Evolutionary conservation across 2,797 vertebrate species (phyloP).

Genomic region (Cryptoblepharus egeriae): DNA sequence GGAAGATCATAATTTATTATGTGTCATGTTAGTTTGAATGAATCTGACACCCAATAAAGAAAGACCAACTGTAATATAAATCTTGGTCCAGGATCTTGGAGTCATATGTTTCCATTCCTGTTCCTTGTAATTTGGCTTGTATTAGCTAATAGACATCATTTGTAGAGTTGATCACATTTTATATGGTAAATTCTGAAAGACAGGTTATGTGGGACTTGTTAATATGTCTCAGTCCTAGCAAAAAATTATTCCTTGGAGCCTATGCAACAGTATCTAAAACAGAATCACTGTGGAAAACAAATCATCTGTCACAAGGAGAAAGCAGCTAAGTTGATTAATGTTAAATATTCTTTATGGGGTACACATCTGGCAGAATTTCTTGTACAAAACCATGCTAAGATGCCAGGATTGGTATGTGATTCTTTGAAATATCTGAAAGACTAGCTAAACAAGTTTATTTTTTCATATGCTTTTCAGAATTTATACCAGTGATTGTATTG

Average conservation of each 20-base stretch:
- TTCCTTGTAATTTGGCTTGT: constrained; percentile 67
- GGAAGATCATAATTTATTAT: constrained; percentile 50
- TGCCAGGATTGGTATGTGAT: neutral
- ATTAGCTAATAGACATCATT: constrained; percentile 67
- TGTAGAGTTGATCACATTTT: constrained; percentile 63
- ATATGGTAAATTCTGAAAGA: constrained; percentile 61
- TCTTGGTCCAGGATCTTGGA: constrained; percentile 51
- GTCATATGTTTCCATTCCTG: constrained; percentile 61
- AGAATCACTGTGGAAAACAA: neutral
- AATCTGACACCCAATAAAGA: constrained; percentile 57
- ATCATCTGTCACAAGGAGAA: constrained; percentile 5
- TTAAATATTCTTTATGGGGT: neutral
- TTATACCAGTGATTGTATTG: neutral
- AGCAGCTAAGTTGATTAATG: neutral
- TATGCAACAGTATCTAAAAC: neutral
- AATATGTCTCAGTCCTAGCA: constrained; percentile 48
- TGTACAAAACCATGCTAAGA: neutral
- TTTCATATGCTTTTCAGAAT: neutral
- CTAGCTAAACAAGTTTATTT: neutral
- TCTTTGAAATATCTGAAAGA: constrained; percentile 2
- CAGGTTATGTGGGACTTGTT: constrained; percentile 31
- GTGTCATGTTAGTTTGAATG: constrained; percentile 58
- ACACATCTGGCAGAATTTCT: neutral
- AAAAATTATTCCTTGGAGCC: constrained; percentile 33
- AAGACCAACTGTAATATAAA: constrained; percentile 64